Percentiles rank a stretch among this genome's conserved stretches.
Conservation (phyloP, 1,140 invertebrate species). For the Camponotus floridanus region DNA sequence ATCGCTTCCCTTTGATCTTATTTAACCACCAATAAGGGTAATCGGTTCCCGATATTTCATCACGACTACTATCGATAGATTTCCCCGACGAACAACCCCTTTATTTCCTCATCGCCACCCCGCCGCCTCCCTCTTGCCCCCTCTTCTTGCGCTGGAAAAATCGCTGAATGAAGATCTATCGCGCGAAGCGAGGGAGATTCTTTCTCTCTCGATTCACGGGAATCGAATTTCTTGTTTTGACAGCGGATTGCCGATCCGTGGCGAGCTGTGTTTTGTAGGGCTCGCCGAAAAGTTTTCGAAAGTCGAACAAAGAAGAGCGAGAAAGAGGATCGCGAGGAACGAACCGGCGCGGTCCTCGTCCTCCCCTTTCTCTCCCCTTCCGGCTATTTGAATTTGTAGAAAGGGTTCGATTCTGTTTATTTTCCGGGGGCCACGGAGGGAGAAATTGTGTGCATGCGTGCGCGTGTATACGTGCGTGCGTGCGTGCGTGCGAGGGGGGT, state of each 20-base stretch:
- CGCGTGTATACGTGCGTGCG: too few relatives aligned
- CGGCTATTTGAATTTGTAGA: slow-evolving; percentile 81
- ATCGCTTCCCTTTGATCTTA: slow-evolving; percentile 22
- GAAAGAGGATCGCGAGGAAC: slow-evolving; percentile 51
- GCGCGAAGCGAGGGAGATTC: slow-evolving; percentile 17
- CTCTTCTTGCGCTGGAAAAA: slow-evolving; percentile 37
- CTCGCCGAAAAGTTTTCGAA: slow-evolving; percentile 71
- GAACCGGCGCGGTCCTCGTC: slow-evolving; percentile 21
- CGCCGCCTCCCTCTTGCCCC: neutral
- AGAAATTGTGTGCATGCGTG: slow-evolving; percentile 27
- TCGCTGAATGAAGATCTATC: slow-evolving; percentile 66
- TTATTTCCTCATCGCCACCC: slow-evolving; percentile 32
- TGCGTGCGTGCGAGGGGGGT: slow-evolving; percentile 19
- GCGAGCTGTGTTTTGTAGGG: slow-evolving; percentile 58
- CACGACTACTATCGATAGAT: slow-evolving; percentile 54
- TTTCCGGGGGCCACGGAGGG: slow-evolving; percentile 73
- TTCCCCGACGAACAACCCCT: slow-evolving; percentile 43
- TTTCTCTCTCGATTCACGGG: slow-evolving; percentile 54
- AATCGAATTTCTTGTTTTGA: slow-evolving; percentile 85
- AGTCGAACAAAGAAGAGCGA: slow-evolving; percentile 67
- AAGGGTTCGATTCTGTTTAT: slow-evolving; percentile 84
- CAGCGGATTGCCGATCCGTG: slow-evolving; percentile 82
- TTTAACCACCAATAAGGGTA: slow-evolving; percentile 21
- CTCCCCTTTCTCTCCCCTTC: slow-evolving; percentile 50
- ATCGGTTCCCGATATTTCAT: slow-evolving; percentile 57